Percentiles rank a stretch among this genome's conserved stretches.
Evolutionary conservation across 2,113 vertebrate genomes (phyloP).

Genomic region (Urocolius indicus): DNA sequence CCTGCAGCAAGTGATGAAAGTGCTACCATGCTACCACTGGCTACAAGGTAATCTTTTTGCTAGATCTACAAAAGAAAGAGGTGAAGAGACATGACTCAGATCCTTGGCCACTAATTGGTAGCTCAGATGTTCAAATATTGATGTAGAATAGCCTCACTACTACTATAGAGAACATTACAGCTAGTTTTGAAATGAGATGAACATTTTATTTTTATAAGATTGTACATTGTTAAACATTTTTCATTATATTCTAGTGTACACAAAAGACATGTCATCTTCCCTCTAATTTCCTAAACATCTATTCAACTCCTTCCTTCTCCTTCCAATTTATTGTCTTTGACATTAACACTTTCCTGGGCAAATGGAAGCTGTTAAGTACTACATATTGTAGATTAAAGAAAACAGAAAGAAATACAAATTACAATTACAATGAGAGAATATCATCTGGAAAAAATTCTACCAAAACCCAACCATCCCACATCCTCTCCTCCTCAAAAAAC

Average conservation of each 20-base stretch:
- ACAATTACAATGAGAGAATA: not conserved
- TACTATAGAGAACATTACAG: not conserved
- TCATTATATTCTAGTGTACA: not conserved
- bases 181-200: not conserved
- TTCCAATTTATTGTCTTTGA: not conserved
- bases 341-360: not conserved
- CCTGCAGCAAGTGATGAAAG: accelerated
- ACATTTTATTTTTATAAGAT: not conserved
- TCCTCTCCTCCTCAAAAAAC: not conserved
- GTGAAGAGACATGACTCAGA: not conserved
- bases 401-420: not conserved
- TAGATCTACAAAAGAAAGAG: not conserved
- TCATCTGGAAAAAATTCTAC: not conserved
- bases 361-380: not conserved
- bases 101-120: too few species aligned
- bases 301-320: not conserved
- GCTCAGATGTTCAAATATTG: not conserved
- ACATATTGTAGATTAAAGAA: accelerated
- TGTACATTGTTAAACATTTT: not conserved
- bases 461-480: too few species aligned
- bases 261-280: not conserved
- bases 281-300: not conserved
- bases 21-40: too few species aligned
- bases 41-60: not conserved
- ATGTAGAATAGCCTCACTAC: not conserved